These are phyloP conservation scores for Lampris incognitus DNA, from an alignment of 2,113 vertebrate species.

Conservation along the genomic window DNA sequence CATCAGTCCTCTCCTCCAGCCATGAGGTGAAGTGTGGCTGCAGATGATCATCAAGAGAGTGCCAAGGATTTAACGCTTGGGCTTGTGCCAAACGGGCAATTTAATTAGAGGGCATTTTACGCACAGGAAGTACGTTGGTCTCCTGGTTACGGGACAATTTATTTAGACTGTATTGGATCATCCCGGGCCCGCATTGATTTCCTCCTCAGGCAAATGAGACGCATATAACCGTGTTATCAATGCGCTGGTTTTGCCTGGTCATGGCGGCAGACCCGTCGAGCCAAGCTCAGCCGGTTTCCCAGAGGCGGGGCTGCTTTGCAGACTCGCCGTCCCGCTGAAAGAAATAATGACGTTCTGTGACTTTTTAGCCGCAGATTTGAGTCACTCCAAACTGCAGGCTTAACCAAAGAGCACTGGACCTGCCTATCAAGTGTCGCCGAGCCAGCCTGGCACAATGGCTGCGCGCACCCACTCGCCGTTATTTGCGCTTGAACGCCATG, in stretches of 20 bases:
- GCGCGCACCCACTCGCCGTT: background rate
- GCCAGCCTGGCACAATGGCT: conserved; percentile 30
- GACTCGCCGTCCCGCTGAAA: background rate
- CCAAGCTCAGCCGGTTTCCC: background rate
- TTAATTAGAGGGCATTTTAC: conserved; percentile 79
- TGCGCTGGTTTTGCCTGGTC: conserved; percentile 36
- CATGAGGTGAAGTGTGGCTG: conserved; percentile 48
- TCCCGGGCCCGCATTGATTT: conserved; percentile 51
- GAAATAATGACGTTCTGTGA: background rate
- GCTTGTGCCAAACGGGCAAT: conserved; percentile 77
- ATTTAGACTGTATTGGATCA: conserved; percentile 55
- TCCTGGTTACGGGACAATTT: conserved; percentile 71
- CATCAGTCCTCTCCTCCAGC: conserved; percentile 23
- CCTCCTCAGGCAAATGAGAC: conserved; percentile 34
- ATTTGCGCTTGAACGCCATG: conserved; percentile 7
- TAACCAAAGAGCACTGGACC: conserved; percentile 25
- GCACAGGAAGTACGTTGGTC: conserved; percentile 69
- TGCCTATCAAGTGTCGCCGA: conserved; percentile 30
- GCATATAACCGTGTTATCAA: conserved; percentile 46
- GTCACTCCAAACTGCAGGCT: conserved; percentile 27
- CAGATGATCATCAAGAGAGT: conserved; percentile 58
- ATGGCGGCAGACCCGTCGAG: conserved; percentile 3
- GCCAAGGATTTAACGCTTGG: conserved; percentile 68
- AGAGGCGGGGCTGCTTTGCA: conserved; percentile 1
- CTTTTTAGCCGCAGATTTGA: conserved; percentile 36